These are phyloP conservation scores for Stictocephala bisonia DNA, from an alignment of 2,888 invertebrate species.

Conservation along the genomic window DNA sequence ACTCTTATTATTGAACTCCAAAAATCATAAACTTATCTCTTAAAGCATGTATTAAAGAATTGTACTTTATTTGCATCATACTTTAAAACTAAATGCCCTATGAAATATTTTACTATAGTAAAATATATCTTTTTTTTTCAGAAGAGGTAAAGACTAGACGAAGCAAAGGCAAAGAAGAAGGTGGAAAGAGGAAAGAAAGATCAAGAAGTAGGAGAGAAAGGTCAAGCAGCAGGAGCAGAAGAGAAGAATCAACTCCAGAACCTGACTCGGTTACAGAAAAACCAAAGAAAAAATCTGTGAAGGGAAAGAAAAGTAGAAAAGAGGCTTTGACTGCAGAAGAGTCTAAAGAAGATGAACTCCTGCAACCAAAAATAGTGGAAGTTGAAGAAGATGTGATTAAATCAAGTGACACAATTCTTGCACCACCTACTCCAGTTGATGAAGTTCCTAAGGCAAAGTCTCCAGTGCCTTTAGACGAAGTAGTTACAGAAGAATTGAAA, in stretches of 20 bases:
- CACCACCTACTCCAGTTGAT: slow-evolving; percentile 33
- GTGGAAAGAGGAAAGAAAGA: slow-evolving; percentile 71
- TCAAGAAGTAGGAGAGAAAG: slow-evolving; percentile 61
- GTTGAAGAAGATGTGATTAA: slow-evolving; percentile 64
- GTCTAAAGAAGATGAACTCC: slow-evolving; percentile 20
- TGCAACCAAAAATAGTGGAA: slow-evolving; percentile 34
- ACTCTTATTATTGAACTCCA: no score
- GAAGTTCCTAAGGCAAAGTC: slow-evolving; percentile 47
- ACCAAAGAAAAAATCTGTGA: slow-evolving; percentile 48
- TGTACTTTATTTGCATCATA: no score
- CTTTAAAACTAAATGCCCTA: no score
- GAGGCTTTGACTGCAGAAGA: slow-evolving; percentile 41
- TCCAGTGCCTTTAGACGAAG: slow-evolving; percentile 46
- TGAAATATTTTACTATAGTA: background rate
- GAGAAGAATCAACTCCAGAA: slow-evolving; percentile 52
- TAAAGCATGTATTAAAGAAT: no score
- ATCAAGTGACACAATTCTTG: slow-evolving; percentile 57
- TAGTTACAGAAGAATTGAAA: slow-evolving; percentile 50
- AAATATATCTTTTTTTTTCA: slow-evolving; percentile 41
- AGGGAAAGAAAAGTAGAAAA: slow-evolving; percentile 61
- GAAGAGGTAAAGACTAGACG: slow-evolving; percentile 44
- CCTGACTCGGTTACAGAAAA: slow-evolving; percentile 50
- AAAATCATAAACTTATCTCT: no score
- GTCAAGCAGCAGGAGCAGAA: slow-evolving; percentile 56
- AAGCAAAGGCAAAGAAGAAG: slow-evolving; percentile 50